A percentile compares a stretch with the other conserved stretches of the same genome.
These are phyloP conservation scores for Gymnoscelis rufifasciata DNA, from an alignment of 2,888 invertebrate genomes.

Conservation along the genomic window DNA sequence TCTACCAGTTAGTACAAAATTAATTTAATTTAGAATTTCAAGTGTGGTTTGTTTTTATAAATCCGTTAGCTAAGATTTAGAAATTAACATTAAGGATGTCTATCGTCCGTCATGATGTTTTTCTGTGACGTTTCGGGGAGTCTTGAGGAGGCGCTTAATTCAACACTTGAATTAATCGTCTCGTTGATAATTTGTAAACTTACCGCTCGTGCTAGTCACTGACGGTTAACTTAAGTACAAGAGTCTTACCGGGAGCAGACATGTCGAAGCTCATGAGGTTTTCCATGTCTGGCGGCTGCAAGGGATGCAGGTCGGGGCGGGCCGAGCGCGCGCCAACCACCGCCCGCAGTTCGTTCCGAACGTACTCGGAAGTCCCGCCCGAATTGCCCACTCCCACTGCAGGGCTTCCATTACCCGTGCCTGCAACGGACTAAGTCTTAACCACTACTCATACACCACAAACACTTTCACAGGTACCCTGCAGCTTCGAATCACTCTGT, in stretches of 20 bases:
- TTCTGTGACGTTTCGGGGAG: slow-evolving; percentile 10
- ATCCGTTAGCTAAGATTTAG: not conserved
- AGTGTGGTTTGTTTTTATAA: not conserved
- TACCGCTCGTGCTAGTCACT: not conserved
- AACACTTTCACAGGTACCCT: slow-evolving; percentile 5
- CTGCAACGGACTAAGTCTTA: slow-evolving; percentile 27
- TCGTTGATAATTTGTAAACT: not conserved
- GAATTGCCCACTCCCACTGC: slow-evolving; percentile 45
- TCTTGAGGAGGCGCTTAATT: slow-evolving; percentile 4
- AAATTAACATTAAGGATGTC: not conserved
- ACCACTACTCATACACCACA: not conserved
- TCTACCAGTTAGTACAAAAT: slow-evolving; percentile 11
- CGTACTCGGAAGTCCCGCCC: slow-evolving; percentile 89
- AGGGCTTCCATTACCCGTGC: slow-evolving; percentile 44
- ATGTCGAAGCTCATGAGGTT: slow-evolving; percentile 84
- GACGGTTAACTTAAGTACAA: not conserved
- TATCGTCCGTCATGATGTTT: slow-evolving; percentile 13
- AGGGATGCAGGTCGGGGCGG: slow-evolving; percentile 70
- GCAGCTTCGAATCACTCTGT: slow-evolving; percentile 13
- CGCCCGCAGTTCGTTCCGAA: slow-evolving; percentile 93
- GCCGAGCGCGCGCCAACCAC: slow-evolving; percentile 90
- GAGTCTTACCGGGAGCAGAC: slow-evolving; percentile 77
- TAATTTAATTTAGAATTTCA: not conserved
- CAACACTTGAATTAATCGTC: slow-evolving; percentile 2
- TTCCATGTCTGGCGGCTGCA: slow-evolving; percentile 82